Conservation (phyloP, 2,797 vertebrate genomes). For the Aldrovandia affinis region DNA sequence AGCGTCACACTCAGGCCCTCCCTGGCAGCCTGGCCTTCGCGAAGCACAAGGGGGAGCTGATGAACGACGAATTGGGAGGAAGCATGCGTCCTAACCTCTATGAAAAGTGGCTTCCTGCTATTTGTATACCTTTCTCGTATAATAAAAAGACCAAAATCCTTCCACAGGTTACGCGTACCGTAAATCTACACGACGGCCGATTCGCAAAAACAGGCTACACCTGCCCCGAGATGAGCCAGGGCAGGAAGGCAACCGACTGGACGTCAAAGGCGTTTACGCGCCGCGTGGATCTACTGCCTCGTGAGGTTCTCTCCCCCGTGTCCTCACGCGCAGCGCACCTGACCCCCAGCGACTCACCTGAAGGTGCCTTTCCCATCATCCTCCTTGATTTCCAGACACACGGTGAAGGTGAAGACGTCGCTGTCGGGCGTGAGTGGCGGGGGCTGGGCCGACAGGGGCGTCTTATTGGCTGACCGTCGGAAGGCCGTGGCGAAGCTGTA, state of each 20-base stretch:
- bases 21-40: conserved; percentile 37
- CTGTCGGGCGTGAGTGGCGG: conserved; percentile 92
- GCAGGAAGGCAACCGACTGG: not conserved
- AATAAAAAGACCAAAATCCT: conserved; percentile 41
- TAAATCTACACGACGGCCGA: not conserved
- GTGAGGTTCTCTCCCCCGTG: not conserved
- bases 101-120: conserved; percentile 33
- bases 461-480: conserved; percentile 90
- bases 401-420: conserved; percentile 95
- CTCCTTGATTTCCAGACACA: conserved; percentile 96
- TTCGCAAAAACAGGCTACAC: not conserved
- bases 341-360: conserved; percentile 78
- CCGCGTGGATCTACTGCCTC: not conserved
- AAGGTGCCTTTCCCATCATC: conserved; percentile 98
- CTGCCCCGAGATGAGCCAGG: not conserved
- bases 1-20: not conserved
- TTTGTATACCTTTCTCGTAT: conserved; percentile 38
- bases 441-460: conserved; percentile 76
- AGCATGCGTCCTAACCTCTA: conserved; percentile 44
- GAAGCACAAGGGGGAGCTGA: conserved; percentile 13
- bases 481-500: conserved; percentile 99
- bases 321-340: not conserved
- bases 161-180: conserved; percentile 6
- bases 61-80: conserved; percentile 50
- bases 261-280: not conserved